Percentiles rank a stretch among this genome's conserved stretches.
Conservation (phyloP, 1,140 invertebrate species). For the Drosophila novamexicana region DNA sequence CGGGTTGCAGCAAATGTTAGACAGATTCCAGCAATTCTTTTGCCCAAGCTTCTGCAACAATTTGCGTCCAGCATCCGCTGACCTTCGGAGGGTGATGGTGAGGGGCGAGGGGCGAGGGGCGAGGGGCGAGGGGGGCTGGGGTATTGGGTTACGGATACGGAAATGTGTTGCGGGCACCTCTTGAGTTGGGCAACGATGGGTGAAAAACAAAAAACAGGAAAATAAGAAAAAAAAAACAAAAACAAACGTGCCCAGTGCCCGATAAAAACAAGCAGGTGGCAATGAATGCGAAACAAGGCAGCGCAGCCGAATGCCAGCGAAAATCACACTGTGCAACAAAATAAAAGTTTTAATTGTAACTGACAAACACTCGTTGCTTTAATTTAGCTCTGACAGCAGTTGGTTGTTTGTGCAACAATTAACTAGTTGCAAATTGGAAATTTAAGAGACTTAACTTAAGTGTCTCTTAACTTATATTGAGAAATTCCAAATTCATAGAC, state of each 20-base stretch:
- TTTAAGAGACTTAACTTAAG: too few relatives aligned
- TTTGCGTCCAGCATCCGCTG: conserved; percentile 47
- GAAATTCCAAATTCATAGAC: too few relatives aligned
- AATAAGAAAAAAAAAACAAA: not conserved
- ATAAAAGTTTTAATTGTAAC: too few relatives aligned
- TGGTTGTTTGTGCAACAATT: too few relatives aligned
- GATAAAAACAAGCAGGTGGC: conserved; percentile 50
- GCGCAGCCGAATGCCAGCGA: conserved; percentile 6
- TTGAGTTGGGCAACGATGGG: conserved; percentile 35
- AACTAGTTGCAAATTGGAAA: too few relatives aligned
- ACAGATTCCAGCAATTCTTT: conserved; percentile 19
- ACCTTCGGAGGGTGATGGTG: conserved; percentile 4
- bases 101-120: too few relatives aligned
- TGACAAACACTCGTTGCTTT: too few relatives aligned
- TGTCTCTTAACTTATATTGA: too few relatives aligned
- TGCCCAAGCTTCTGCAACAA: conserved; percentile 27
- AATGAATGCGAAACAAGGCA: conserved; percentile 41
- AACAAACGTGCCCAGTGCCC: conserved; percentile 28
- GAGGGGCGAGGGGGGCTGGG: not conserved
- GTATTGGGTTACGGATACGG: conserved; percentile 12
- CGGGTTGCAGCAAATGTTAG: conserved; percentile 4
- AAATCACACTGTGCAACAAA: conserved; percentile 33
- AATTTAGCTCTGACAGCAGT: too few relatives aligned
- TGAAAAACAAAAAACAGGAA: conserved; percentile 4
- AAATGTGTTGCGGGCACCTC: conserved; percentile 45